Conservation (phyloP, 2,113 vertebrate genomes). For the Lepus americanus region DNA sequence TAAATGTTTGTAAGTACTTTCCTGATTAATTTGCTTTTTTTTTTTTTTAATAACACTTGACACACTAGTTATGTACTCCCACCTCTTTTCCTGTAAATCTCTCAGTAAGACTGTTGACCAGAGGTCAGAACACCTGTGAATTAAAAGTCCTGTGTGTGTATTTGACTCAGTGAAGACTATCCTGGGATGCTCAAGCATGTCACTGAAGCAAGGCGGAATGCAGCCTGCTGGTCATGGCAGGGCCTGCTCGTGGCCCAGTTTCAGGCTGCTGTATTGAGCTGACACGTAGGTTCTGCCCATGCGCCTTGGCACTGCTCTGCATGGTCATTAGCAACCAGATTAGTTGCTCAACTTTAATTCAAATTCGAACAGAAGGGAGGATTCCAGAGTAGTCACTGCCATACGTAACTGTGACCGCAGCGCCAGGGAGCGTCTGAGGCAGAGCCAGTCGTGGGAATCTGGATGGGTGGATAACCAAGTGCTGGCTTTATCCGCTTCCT, state of each 20-base stretch:
- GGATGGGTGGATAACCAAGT: neutral
- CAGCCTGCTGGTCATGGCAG: neutral
- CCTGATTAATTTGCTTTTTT: slow-evolving; percentile 12
- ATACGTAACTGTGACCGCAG: neutral
- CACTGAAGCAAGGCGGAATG: neutral
- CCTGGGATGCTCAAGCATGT: neutral
- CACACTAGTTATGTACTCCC: slow-evolving; percentile 82
- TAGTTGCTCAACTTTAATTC: neutral
- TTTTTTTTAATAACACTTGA: slow-evolving; percentile 66
- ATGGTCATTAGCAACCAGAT: neutral
- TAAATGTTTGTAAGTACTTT: slow-evolving; percentile 85
- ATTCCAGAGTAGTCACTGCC: neutral
- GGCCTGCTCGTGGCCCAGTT: neutral
- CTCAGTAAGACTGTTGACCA: slow-evolving; percentile 7
- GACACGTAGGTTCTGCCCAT: neutral
- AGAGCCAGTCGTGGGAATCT: neutral
- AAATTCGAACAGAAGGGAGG: neutral
- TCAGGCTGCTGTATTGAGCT: neutral
- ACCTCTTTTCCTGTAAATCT: slow-evolving; percentile 51
- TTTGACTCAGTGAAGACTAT: neutral
- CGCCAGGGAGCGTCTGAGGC: neutral
- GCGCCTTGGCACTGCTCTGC: neutral
- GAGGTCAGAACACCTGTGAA: slow-evolving; percentile 31
- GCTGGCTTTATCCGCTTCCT: neutral
- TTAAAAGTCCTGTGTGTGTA: neutral